phyloP scores from a whole-genome alignment of 2,888 invertebrate species.

The Stratiomys singularior region DNA sequence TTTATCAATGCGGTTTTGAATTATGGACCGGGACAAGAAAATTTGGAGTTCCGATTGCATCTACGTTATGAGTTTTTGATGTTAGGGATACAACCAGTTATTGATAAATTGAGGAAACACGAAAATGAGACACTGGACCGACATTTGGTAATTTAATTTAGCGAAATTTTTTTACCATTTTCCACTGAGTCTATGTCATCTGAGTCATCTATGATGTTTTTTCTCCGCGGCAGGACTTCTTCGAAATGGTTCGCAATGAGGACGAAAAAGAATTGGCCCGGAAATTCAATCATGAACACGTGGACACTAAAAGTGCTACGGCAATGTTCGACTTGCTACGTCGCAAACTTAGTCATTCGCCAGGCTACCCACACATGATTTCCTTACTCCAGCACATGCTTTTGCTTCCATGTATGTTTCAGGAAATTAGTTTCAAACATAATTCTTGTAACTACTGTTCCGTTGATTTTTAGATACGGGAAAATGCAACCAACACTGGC shows the following conservation, averaged over 20 bases:
- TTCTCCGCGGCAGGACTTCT: conserved; percentile 78
- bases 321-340: conserved; percentile 91
- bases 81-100: conserved; percentile 95
- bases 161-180: too few species aligned
- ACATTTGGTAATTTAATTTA: conserved; percentile 76
- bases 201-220: not conserved
- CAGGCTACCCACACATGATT: conserved; percentile 92
- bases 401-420: conserved; percentile 77
- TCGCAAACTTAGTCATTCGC: conserved; percentile 88
- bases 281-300: conserved; percentile 89
- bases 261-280: conserved; percentile 94
- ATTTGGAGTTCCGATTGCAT: conserved; percentile 93
- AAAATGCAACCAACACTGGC: conserved; percentile 91
- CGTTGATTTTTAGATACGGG: conserved; percentile 74
- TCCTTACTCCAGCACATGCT: conserved; percentile 91
- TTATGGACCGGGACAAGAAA: conserved; percentile 96
- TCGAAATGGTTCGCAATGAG: conserved; percentile 97
- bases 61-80: conserved; percentile 95
- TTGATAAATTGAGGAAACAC: conserved; percentile 90
- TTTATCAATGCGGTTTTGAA: conserved; percentile 96
- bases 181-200: not conserved
- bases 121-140: conserved; percentile 94
- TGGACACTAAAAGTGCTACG: conserved; percentile 93
- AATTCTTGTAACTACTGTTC: not conserved
- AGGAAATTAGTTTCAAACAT: not conserved